These are phyloP conservation scores for Diarsia mendica DNA, from an alignment of 2,888 invertebrate genomes.

Conservation along the genomic window DNA sequence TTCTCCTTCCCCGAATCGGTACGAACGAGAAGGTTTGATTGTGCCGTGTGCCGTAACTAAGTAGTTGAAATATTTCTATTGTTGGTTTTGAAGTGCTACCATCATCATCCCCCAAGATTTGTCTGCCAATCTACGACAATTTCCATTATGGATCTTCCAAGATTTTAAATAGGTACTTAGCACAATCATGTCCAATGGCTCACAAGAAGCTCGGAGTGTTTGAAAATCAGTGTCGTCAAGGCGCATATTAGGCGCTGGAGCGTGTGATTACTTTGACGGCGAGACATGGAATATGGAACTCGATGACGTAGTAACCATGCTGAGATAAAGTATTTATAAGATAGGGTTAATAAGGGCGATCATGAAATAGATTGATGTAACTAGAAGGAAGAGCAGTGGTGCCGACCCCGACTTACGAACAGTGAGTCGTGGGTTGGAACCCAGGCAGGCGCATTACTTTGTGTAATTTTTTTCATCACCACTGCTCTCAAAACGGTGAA, in stretches of 20 bases:
- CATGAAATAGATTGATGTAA: constrained; percentile 18
- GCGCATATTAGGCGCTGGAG: constrained; percentile 49
- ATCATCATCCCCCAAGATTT: neutral
- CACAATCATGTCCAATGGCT: neutral
- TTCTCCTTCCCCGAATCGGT: neutral
- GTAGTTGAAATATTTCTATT: neutral
- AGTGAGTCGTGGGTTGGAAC: too few relatives aligned
- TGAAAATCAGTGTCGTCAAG: constrained; percentile 50
- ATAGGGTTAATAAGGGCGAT: neutral
- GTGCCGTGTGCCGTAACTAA: neutral
- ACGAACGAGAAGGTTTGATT: neutral
- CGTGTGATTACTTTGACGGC: constrained; percentile 57
- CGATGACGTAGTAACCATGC: neutral
- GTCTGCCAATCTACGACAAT: neutral
- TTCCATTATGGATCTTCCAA: neutral
- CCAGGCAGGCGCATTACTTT: too few relatives aligned
- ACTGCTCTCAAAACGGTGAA: too few relatives aligned
- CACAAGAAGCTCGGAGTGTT: constrained; percentile 37
- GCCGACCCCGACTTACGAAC: too few relatives aligned
- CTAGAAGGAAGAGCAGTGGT: neutral
- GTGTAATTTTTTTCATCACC: too few relatives aligned
- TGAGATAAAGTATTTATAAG: constrained; percentile 6
- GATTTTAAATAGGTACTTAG: too few relatives aligned
- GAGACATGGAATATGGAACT: constrained; percentile 28
- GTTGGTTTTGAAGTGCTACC: neutral